Conservation (phyloP, 2,113 vertebrate genomes). For the Cyphotilapia sp. region DNA sequence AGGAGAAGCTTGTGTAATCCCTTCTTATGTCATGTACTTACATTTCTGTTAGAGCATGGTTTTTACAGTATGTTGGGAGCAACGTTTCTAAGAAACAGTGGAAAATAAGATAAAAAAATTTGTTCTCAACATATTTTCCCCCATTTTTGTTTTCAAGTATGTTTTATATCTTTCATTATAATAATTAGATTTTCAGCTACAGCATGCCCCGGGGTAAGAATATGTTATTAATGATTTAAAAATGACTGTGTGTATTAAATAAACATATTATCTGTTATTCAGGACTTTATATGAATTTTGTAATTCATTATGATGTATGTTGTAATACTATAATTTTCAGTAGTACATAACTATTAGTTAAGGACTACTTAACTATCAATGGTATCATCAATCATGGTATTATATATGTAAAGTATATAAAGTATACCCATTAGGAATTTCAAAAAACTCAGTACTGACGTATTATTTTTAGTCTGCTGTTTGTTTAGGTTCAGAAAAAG, state of each 20-base stretch:
- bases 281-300: neutral
- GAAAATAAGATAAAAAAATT: neutral
- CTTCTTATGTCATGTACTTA: neutral
- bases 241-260: neutral
- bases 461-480: neutral
- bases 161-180: neutral
- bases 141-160: neutral
- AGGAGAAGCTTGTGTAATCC: neutral
- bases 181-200: neutral
- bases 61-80: neutral
- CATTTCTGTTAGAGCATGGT: neutral
- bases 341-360: neutral
- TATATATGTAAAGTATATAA: neutral
- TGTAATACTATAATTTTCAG: neutral
- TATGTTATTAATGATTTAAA: neutral
- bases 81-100: neutral
- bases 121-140: neutral
- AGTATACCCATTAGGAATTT: accelerated
- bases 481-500: neutral
- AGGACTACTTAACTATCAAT: neutral
- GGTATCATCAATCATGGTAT: neutral
- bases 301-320: neutral
- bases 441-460: neutral
- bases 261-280: neutral
- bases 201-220: neutral